A percentile compares a stretch with the other conserved stretches of the same genome.
Evolutionary conservation across 2,113 vertebrate genomes (phyloP).

Genomic region (Heterochromis multidens): DNA sequence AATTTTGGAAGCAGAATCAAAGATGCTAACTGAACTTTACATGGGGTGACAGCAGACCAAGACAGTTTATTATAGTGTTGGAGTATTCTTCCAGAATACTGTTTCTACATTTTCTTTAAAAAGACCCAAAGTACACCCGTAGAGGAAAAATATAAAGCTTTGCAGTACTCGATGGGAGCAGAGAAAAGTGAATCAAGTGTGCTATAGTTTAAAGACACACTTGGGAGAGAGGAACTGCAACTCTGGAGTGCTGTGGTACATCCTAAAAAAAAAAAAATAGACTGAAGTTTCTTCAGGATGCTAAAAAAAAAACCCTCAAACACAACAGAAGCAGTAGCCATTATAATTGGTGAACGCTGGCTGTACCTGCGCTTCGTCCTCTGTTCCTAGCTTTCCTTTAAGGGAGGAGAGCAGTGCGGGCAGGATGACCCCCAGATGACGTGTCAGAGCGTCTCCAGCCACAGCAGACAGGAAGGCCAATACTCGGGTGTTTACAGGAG

Average conservation of each 20-base stretch:
- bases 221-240: not conserved
- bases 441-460: conserved; percentile 92
- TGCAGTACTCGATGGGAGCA: not conserved
- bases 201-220: not conserved
- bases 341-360: not conserved
- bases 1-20: not conserved
- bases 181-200: not conserved
- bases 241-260: not conserved
- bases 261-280: not conserved
- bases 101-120: too few species aligned
- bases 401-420: conserved; percentile 92
- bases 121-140: not conserved
- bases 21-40: too few species aligned
- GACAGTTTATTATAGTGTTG: not conserved
- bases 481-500: conserved; percentile 93
- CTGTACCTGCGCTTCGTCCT: conserved; percentile 85
- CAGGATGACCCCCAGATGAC: conserved; percentile 92
- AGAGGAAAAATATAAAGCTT: not conserved
- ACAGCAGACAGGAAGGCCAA: conserved; percentile 95
- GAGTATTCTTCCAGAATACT: not conserved
- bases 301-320: not conserved
- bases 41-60: not conserved
- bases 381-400: conserved; percentile 88
- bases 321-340: not conserved
- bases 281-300: too few species aligned